phyloP scores from a whole-genome alignment of 37 sponge, comb jelly and placozoan genomes.

The Dysidea cf. avara region DNA sequence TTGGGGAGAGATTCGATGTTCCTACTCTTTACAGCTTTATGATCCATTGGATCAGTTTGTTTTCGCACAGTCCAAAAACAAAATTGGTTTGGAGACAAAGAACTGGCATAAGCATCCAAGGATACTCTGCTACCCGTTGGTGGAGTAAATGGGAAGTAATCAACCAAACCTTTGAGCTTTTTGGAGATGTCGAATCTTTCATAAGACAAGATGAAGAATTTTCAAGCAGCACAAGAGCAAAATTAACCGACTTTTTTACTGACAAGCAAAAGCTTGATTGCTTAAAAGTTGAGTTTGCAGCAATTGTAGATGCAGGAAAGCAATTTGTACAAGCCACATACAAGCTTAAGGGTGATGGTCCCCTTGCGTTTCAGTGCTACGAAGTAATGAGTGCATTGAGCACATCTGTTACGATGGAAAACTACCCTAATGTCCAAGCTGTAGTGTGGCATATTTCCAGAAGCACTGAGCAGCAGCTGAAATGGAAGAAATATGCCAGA shows the following conservation, averaged over 20 bases:
- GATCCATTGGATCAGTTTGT: slow-evolving; percentile 28
- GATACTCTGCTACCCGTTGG: slow-evolving; percentile 40
- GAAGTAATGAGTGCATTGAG: slow-evolving; percentile 14
- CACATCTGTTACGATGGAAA: not conserved
- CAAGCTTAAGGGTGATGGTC: slow-evolving; percentile 38
- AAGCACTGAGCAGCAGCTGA: not conserved
- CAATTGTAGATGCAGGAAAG: slow-evolving; percentile 30
- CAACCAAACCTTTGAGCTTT: slow-evolving; percentile 27
- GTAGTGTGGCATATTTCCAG: not conserved
- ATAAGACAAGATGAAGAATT: too few relatives aligned
- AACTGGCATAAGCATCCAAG: slow-evolving; percentile 37
- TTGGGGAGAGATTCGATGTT: slow-evolving; percentile 36
- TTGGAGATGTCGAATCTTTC: slow-evolving; percentile 47
- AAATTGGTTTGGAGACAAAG: slow-evolving; percentile 50
- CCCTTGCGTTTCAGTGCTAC: slow-evolving; percentile 21
- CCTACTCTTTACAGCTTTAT: slow-evolving; percentile 25
- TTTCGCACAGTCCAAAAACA: slow-evolving; percentile 52
- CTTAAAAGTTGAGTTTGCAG: slow-evolving; percentile 38
- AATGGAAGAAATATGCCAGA: slow-evolving; percentile 7
- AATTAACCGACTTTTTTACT: slow-evolving; percentile 23
- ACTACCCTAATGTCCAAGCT: slow-evolving; percentile 34
- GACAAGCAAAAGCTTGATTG: not conserved
- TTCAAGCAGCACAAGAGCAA: slow-evolving; percentile 27
- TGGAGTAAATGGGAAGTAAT: slow-evolving; percentile 51
- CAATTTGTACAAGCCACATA: slow-evolving; percentile 47